phyloP scores from a whole-genome alignment of 2,113 vertebrate genomes.

The Struthio camelus region DNA sequence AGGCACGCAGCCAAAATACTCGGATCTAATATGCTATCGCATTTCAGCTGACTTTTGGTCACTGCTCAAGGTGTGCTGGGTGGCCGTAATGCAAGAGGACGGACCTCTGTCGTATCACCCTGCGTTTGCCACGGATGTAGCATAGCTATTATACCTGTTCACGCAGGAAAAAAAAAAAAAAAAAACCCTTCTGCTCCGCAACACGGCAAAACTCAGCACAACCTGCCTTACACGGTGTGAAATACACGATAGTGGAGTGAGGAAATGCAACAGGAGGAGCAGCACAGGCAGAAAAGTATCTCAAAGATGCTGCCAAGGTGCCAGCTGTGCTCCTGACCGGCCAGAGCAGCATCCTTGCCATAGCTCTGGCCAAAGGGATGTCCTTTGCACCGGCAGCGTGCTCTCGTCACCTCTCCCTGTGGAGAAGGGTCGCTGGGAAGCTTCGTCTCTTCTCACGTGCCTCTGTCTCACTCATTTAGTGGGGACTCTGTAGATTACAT shows the following conservation, averaged over 20 bases:
- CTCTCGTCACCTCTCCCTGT: not conserved
- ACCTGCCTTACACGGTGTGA: fast-evolving
- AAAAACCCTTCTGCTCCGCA: not conserved
- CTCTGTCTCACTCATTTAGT: not conserved
- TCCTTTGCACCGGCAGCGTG: not conserved
- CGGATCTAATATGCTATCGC: too few relatives aligned
- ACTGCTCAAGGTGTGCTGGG: too few relatives aligned
- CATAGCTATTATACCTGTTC: too few relatives aligned
- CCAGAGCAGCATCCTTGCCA: not conserved
- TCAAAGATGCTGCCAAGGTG: not conserved
- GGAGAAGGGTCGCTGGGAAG: not conserved
- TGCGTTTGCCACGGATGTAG: too few relatives aligned
- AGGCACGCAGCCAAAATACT: not conserved
- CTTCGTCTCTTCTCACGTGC: not conserved
- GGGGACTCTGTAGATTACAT: not conserved
- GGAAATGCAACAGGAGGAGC: not conserved
- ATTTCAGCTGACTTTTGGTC: too few relatives aligned
- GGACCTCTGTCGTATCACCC: too few relatives aligned
- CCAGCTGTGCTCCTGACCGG: not conserved
- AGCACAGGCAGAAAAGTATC: not conserved
- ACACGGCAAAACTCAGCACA: not conserved
- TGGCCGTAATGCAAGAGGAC: too few relatives aligned
- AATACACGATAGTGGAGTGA: not conserved
- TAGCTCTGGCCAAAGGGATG: not conserved
- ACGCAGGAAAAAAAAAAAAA: not conserved